Percentiles rank a stretch among this genome's conserved stretches.
phyloP scores from a whole-genome alignment of 1,140 invertebrate species.

The Polypedilum pembai region DNA sequence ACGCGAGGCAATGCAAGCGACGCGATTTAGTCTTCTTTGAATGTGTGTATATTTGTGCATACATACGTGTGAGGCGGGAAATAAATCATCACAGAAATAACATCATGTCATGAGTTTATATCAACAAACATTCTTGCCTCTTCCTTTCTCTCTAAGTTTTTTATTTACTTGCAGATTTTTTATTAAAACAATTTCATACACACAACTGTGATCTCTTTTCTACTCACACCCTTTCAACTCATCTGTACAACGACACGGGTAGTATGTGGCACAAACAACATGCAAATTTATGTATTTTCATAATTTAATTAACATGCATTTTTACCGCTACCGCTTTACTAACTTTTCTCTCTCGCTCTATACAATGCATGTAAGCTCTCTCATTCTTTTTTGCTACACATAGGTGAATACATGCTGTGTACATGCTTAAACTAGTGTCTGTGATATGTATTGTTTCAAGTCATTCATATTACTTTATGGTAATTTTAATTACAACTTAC shows the following conservation, averaged over 20 bases:
- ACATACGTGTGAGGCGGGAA: neutral
- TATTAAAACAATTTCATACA: neutral
- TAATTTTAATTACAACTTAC: too few species aligned
- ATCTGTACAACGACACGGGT: neutral
- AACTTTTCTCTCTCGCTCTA: too few species aligned
- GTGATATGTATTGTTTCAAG: too few species aligned
- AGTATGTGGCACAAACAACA: neutral
- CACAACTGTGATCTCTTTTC: neutral
- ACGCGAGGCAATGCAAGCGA: neutral
- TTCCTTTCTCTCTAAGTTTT: neutral
- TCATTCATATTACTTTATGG: too few species aligned
- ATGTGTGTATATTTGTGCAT: neutral
- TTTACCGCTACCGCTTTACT: neutral
- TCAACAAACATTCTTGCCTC: neutral
- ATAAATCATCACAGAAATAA: slow-evolving; percentile 10
- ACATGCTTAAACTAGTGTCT: too few species aligned
- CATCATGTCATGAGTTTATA: slow-evolving; percentile 12
- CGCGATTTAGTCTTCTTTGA: neutral
- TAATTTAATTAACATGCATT: slow-evolving; percentile 28
- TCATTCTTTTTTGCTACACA: too few species aligned
- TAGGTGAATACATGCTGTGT: too few species aligned
- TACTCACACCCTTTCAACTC: neutral
- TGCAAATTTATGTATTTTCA: slow-evolving; percentile 27
- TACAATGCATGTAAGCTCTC: too few species aligned
- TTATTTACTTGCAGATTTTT: slow-evolving; percentile 2